phyloP scores from a whole-genome alignment of 2,797 vertebrate species.

The Pyrocephalus nanus region DNA sequence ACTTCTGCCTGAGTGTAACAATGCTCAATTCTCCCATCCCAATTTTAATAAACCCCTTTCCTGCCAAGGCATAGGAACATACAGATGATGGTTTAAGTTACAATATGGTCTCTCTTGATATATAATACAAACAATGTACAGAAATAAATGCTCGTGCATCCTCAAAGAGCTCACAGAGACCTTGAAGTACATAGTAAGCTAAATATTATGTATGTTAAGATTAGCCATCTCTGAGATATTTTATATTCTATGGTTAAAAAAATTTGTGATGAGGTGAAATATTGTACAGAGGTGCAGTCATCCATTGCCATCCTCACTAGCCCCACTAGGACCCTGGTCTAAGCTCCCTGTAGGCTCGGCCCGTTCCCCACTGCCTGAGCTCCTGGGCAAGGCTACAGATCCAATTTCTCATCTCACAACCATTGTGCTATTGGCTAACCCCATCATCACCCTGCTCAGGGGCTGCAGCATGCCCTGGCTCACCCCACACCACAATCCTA shows the following conservation, averaged over 20 bases:
- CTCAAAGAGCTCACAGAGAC: not conserved
- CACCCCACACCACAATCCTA: not conserved
- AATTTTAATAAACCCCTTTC: not conserved
- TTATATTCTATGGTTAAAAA: not conserved
- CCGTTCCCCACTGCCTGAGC: not conserved
- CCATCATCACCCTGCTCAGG: accelerated
- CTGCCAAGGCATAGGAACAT: not conserved
- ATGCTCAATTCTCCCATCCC: not conserved
- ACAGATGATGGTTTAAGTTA: not conserved
- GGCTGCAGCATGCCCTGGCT: not conserved
- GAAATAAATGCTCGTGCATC: not conserved
- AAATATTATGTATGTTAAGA: not conserved
- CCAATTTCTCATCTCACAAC: accelerated
- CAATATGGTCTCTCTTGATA: not conserved
- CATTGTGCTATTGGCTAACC: accelerated
- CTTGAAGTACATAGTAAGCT: not conserved
- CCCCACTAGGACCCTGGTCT: not conserved
- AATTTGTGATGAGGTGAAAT: not conserved
- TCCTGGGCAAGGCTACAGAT: not conserved
- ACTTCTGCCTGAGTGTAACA: not conserved
- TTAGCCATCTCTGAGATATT: not conserved
- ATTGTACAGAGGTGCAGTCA: not conserved
- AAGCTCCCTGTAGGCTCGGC: not conserved
- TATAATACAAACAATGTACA: not conserved
- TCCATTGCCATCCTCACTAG: not conserved